Evolutionary conservation across 2,113 vertebrate genomes (phyloP), one percentile per base, ranked within the genome.

Genomic region (Lepisosteus oculatus): DNA sequence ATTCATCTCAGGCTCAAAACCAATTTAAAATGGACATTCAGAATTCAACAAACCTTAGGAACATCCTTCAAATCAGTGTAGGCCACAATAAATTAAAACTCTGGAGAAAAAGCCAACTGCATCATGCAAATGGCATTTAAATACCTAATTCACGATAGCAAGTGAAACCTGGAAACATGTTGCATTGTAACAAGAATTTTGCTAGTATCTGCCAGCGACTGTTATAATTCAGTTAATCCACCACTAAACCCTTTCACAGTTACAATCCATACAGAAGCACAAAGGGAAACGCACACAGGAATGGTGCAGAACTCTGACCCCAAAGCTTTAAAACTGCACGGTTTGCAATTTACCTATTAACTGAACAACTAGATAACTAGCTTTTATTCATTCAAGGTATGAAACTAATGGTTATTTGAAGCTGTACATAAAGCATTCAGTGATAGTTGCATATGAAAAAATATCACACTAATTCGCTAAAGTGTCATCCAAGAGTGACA

Each of bases 121-220:
- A 29, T 43, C 4, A 44, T 65, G 12, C 42, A 29, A 65, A 65
- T 65, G 41, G 43, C 29, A 43, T 63, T 63, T 63, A 63, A 15
- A 63, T 63, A 41, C 15, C 61, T 63, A n/a, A 61, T 5, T 61
- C 57, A 61, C 57, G 13, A 12, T n/a, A 12, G 17, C 57, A 61
- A 61, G 17, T 63, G 17, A 41, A 63, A 41, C 43, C 61, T 63
- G 61, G 61, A 63, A 17, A 63, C 61, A 63, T 63, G 61, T 41
- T 63, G 61, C 61, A 41, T 41, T 63, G 15, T 15, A 41, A 15
- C 6, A 14, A 13, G 61, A 41, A 63, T 63, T 41, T 41, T 29
- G 29, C 29, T 29, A 41, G 61, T 17, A 41, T n/a, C 61, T 63
- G 61, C 17, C 61, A 63, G 43, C 61, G 11, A 8, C 29, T 14